Evolutionary conservation across 1,140 invertebrate species (phyloP).

Genomic region (Cydia splendana): DNA sequence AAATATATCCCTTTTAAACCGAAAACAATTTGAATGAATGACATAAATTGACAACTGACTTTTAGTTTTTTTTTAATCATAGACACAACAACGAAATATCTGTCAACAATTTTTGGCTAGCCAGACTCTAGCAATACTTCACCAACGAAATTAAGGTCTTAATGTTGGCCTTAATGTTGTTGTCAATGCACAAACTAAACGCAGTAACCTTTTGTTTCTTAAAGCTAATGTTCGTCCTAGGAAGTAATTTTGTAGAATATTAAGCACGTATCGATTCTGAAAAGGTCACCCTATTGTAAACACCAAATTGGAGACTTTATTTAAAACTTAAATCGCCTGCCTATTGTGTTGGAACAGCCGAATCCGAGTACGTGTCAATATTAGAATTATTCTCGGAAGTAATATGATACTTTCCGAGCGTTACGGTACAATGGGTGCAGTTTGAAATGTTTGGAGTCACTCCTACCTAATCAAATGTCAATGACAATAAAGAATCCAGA

Average conservation of each 20-base stretch:
- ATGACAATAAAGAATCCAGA: constrained; percentile 24
- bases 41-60: too few relatives aligned
- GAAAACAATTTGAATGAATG: too few relatives aligned
- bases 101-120: too few relatives aligned
- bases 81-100: too few relatives aligned
- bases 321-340: constrained; percentile 42
- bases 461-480: constrained; percentile 32
- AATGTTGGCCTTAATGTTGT: constrained; percentile 11
- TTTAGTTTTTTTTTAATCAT: too few relatives aligned
- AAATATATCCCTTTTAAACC: too few relatives aligned
- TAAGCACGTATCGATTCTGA: constrained; percentile 60
- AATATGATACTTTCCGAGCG: constrained; percentile 54
- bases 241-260: constrained; percentile 72
- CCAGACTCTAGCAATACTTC: neutral
- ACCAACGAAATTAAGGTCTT: neutral
- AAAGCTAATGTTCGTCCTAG: constrained; percentile 47
- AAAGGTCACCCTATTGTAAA: constrained; percentile 59
- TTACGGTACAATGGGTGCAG: constrained; percentile 24
- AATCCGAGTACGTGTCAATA: constrained; percentile 47
- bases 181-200: neutral
- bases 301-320: constrained; percentile 44
- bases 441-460: constrained; percentile 31
- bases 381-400: constrained; percentile 55
- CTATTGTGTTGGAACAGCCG: constrained; percentile 48
- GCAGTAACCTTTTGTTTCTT: constrained; percentile 39